Percentiles rank a stretch among this genome's conserved stretches.
These are phyloP conservation scores for Drosophila atroscutellata DNA, from an alignment of 2,888 invertebrate species.

Conservation along the genomic window DNA sequence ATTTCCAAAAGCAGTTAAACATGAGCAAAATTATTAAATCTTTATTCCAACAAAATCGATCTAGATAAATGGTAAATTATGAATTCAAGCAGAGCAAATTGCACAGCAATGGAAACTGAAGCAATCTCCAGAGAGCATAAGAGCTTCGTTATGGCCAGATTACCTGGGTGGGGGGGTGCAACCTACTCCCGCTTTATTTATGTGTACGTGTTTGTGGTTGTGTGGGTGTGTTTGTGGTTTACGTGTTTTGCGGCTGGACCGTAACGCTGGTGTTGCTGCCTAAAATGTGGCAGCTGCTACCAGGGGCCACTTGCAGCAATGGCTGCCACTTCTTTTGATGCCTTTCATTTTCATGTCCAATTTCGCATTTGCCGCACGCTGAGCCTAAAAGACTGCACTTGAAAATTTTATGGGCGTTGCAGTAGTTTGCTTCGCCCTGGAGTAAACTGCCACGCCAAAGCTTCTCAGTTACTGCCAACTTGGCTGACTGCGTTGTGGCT, in stretches of 20 bases:
- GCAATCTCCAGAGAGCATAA: conserved; percentile 48
- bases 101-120: conserved; percentile 29
- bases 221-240: conserved; percentile 20
- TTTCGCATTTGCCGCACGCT: conserved; percentile 64
- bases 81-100: conserved; percentile 22
- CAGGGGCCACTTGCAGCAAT: conserved; percentile 59
- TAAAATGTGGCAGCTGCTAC: conserved; percentile 78
- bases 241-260: conserved; percentile 44
- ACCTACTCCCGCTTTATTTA: conserved; percentile 31
- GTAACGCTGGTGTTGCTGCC: conserved; percentile 11
- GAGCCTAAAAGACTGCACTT: conserved; percentile 79
- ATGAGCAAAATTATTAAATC: neutral
- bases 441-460: conserved; percentile 2
- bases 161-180: conserved; percentile 17
- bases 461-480: conserved; percentile 26
- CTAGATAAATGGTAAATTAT: conserved; percentile 25
- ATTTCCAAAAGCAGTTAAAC: neutral
- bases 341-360: conserved; percentile 78
- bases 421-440: conserved; percentile 46
- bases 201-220: neutral
- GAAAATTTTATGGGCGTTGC: conserved; percentile 74
- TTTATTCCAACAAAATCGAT: conserved; percentile 1
- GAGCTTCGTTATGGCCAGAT: conserved; percentile 60
- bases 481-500: conserved; percentile 49
- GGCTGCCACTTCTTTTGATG: conserved; percentile 48